A percentile compares a stretch with the other conserved stretches of the same genome.
phyloP scores from a whole-genome alignment of 2,888 invertebrate genomes.

The Spilarctia lutea region DNA sequence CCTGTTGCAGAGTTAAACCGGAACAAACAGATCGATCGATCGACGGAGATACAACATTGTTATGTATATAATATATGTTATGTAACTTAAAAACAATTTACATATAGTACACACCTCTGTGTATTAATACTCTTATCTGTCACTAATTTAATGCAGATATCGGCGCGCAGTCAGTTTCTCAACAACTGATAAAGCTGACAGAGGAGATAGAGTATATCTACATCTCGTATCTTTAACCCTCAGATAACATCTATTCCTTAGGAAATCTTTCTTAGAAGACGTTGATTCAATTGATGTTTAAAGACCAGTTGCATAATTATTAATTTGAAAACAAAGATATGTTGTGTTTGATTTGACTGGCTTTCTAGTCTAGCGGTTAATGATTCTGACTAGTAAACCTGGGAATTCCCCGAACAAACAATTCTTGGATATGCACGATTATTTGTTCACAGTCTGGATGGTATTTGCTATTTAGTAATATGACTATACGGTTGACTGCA shows the following conservation, averaged over 20 bases:
- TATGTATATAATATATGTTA: too few relatives aligned
- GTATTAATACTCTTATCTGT: background rate
- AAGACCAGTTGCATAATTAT: background rate
- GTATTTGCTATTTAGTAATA: background rate
- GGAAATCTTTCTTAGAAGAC: background rate
- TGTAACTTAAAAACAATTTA: background rate
- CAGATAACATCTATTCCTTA: background rate
- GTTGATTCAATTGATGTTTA: background rate
- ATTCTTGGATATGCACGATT: background rate
- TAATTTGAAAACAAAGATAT: background rate
- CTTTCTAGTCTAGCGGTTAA: background rate
- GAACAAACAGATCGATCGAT: too few relatives aligned
- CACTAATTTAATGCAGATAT: conserved; percentile 2
- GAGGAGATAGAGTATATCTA: background rate
- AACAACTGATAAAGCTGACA: background rate
- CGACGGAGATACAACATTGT: too few relatives aligned
- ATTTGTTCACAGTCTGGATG: background rate
- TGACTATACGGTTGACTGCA: too few relatives aligned
- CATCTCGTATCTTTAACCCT: conserved; percentile 4
- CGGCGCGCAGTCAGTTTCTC: background rate
- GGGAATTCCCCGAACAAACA: background rate
- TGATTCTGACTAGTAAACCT: background rate
- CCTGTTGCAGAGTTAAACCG: too few relatives aligned
- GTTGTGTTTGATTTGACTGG: background rate
- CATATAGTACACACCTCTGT: background rate